Base-by-base conservation (phyloP, 2,113 vertebrate species). In the Limanda limanda region DNA sequence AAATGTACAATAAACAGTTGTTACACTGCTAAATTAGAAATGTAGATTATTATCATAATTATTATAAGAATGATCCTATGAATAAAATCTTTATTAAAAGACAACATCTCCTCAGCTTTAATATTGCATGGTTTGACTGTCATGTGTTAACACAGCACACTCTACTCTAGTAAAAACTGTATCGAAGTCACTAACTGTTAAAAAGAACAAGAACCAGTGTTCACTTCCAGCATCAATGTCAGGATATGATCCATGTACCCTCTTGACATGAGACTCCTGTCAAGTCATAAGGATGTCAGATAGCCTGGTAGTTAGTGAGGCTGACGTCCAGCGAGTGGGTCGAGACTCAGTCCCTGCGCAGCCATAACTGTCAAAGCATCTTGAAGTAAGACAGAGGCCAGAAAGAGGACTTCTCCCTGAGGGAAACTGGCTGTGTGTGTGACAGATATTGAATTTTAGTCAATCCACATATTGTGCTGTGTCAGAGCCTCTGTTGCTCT, bases 361-460 rank as follows among this genome's bases (percentile, higher is more conserved):
- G 42, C 66, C 60, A 77, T 84, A 86, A 86, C 86, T 90, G 86
- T 88, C 86, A 88, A 74, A 87, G 56, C 14, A 66, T 73, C 37
- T 14, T 9, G 13, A 52, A 88, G 66, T 54, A 72, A 78, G 82
- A 81, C 81, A 83, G 79, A 69, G 63, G 59, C 52, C 24, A 42
- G 77, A 64, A 65, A 62, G 65, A 73, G 40, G 15, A 15, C 47
- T 15, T 25, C 17, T 52, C 55, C 56, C 63, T 35, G 13, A n/a
- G 31, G 67, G 74, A 78, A 60, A 58, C 68, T 75, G 64, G 37
- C 74, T 70, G 67, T 72, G 37, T 48, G 17, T 59, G 24, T 86
- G 83, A 83, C 71, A 77, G 15, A 68, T 62, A 63, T 62, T 64
- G 52, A 69, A 45, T 86, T 79, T 23, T 21, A 68, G 74, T 86